These are phyloP conservation scores for Eublepharis macularius DNA, from an alignment of 2,113 vertebrate species.

Conservation along the genomic window DNA sequence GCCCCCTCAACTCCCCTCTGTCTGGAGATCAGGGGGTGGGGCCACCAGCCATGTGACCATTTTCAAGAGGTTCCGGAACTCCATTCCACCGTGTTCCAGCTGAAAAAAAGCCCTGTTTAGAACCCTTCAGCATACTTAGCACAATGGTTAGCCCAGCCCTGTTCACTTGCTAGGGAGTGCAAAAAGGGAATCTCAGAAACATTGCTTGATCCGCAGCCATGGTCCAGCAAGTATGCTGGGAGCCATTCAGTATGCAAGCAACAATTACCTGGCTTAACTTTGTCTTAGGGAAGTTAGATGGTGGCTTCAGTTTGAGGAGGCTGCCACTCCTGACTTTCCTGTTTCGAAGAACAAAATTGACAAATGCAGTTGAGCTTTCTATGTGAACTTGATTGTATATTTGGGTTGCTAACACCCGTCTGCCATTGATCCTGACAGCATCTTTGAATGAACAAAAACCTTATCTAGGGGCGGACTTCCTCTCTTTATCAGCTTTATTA, in stretches of 20 bases:
- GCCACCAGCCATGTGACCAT: too few relatives aligned
- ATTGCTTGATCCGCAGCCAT: too few relatives aligned
- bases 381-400: rapidly evolving
- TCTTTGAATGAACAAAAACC: neutral
- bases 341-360: neutral
- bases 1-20: too few relatives aligned
- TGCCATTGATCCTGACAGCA: rapidly evolving
- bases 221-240: neutral
- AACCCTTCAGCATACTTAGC: neutral
- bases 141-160: neutral
- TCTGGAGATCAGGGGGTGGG: too few relatives aligned
- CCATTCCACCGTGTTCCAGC: too few relatives aligned
- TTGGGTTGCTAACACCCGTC: rapidly evolving
- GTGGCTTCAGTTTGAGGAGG: neutral
- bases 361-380: neutral
- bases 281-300: neutral
- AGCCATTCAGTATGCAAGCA: too few relatives aligned
- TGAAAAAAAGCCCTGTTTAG: too few relatives aligned
- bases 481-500: rapidly evolving
- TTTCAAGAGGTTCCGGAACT: too few relatives aligned
- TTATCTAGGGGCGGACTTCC: neutral
- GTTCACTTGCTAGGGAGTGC: neutral
- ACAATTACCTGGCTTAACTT: neutral
- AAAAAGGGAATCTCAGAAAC: neutral
- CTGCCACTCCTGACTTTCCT: neutral